phyloP scores from a whole-genome alignment of 2,888 invertebrate species.

The Drosophila nr. medialis region DNA sequence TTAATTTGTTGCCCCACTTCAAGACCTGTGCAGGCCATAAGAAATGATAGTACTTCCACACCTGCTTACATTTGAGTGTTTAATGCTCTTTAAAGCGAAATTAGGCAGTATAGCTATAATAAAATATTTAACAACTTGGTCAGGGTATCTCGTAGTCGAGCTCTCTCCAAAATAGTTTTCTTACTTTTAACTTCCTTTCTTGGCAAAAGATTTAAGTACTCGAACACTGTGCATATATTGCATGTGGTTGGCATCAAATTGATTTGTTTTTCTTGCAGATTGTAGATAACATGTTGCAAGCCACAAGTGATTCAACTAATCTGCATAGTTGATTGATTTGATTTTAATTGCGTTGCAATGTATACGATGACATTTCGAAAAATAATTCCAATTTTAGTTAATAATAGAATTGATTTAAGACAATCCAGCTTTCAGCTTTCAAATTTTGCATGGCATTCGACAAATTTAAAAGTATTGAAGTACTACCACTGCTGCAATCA shows the following conservation, averaged over 20 bases:
- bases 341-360: not conserved
- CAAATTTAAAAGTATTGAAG: not conserved
- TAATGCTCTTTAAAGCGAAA: not conserved
- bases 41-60: not conserved
- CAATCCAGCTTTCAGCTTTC: not conserved
- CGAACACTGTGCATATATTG: not conserved
- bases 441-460: not conserved
- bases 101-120: not conserved
- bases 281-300: slow-evolving; percentile 1
- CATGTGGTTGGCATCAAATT: slow-evolving; percentile 12
- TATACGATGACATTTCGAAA: no score
- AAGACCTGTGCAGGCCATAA: not conserved
- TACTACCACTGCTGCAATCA: not conserved
- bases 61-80: not conserved
- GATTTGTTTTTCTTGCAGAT: slow-evolving; percentile 12
- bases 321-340: not conserved
- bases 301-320: slow-evolving; percentile 30
- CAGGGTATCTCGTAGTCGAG: not conserved
- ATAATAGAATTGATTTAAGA: not conserved
- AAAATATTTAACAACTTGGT: not conserved
- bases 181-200: not conserved
- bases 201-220: not conserved
- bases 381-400: not conserved
- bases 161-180: not conserved
- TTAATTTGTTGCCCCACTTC: not conserved